Conservation (phyloP, 2,888 invertebrate species). For the Epinotia brunnichana region DNA sequence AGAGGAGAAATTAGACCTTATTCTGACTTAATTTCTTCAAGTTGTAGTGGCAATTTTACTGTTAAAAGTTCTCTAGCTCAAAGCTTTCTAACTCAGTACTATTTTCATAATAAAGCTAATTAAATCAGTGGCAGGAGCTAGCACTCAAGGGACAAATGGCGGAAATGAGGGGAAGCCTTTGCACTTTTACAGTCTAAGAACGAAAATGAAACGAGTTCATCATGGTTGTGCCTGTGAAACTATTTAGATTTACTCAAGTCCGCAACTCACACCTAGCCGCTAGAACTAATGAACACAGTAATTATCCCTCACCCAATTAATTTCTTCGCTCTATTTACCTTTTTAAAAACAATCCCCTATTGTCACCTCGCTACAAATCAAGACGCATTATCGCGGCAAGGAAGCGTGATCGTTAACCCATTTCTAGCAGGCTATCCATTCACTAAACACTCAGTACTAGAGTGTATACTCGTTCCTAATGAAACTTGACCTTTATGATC, state of each 20-base stretch:
- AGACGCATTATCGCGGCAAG: constrained; percentile 60
- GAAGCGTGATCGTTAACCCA: constrained; percentile 77
- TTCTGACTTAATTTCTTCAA: no score
- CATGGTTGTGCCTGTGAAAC: not conserved
- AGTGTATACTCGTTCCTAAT: not conserved
- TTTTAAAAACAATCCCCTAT: constrained; percentile 31
- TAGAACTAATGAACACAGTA: constrained; percentile 2
- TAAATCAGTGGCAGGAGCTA: no score
- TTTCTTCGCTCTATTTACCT: constrained; percentile 3
- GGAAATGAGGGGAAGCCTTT: no score
- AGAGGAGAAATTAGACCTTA: no score
- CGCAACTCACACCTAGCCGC: not conserved
- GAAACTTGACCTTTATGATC: not conserved
- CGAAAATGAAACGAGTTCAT: no score
- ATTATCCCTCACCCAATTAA: constrained; percentile 9
- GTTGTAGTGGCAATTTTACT: no score
- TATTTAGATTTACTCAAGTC: not conserved
- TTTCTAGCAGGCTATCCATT: constrained; percentile 53
- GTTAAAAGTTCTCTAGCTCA: not conserved
- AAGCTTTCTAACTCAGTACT: not conserved
- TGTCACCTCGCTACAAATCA: constrained; percentile 52
- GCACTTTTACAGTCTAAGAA: not conserved
- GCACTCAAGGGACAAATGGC: no score
- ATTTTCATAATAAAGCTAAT: not conserved
- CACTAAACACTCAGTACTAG: not conserved